Evolutionary conservation across 2,113 vertebrate genomes (phyloP).

Genomic region (Pipa parva): DNA sequence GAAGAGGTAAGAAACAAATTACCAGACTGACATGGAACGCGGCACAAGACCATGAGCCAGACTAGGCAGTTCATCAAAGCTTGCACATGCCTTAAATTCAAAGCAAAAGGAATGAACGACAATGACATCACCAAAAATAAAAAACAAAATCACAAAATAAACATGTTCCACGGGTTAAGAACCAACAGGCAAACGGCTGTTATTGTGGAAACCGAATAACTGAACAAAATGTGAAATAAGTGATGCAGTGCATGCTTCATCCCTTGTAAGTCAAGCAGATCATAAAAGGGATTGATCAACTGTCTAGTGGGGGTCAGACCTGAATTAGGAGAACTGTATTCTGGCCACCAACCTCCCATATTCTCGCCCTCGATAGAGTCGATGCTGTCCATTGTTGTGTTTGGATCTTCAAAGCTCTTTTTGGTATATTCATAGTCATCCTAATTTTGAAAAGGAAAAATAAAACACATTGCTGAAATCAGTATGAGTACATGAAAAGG

Average conservation of each 20-base stretch:
- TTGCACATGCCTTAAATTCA: conserved; percentile 72
- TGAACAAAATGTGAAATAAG: conserved; percentile 52
- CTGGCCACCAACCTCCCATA: conserved; percentile 95
- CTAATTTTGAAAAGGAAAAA: no score
- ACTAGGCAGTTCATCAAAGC: conserved; percentile 84
- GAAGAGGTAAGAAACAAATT: conserved; percentile 22
- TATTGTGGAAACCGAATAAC: conserved; percentile 47
- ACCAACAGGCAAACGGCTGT: conserved; percentile 59
- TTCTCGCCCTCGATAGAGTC: conserved; percentile 80
- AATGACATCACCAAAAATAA: conserved; percentile 53
- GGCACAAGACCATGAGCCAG: conserved; percentile 48
- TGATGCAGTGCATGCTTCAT: conserved; percentile 71
- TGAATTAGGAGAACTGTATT: conserved; percentile 82
- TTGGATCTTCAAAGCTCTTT: conserved; percentile 66
- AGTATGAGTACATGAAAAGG: no score
- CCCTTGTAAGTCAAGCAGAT: background rate
- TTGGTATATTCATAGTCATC: conserved; percentile 74
- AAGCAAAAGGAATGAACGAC: conserved; percentile 46
- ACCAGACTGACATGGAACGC: conserved; percentile 44
- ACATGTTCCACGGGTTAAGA: conserved; percentile 45
- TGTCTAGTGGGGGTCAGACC: conserved; percentile 79
- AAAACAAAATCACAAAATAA: conserved; percentile 28
- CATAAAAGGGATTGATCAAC: conserved; percentile 54
- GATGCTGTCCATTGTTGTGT: conserved; percentile 58
- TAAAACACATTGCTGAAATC: no score